Evolutionary conservation across 1,140 invertebrate genomes (phyloP), one percentile per base, ranked within the genome.

Genomic region (Drosophila pandora): DNA sequence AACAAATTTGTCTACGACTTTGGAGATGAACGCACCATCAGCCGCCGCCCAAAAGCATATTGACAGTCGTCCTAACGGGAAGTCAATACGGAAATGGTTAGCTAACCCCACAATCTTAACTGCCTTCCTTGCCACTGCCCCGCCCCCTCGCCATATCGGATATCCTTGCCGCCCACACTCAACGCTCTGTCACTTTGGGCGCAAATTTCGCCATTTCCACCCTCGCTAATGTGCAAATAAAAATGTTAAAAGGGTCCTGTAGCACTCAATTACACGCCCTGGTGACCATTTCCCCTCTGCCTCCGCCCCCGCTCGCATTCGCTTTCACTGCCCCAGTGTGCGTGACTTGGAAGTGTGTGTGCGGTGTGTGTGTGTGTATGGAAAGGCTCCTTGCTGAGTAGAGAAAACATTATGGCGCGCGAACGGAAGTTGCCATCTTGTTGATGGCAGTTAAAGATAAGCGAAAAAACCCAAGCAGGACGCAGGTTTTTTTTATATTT

Each of bases 391-490:
- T 68, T 69, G 68, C 80, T 83, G 63, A 81, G 76, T 71, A 74
- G 68, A 82, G 81, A 82, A 85, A 87, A 82, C 78, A 87, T 87
- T 90, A 90, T 90, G 89, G 81, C 84, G 89, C 89, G 89, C 84
- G 89, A 90, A 90, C 89, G 90, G 90, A 90, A 90, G 90, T 90
- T 90, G 89, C 89, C 89, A 90, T 90, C 89, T 90, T 90, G 89
- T 90, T 90, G 89, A 90, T 90, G 89, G 89, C 89, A 90, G 84
- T 90, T 90, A 90, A 90, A 90, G 89, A 90, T 90, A 90, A 90
- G 74, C 78, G 80, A 80, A 76, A 68, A 77, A 77, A 56, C 43
- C 32, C 49, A 53, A 74, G 52, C 61, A 77, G 56, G 61, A 73
- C 55, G 47, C 64, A 28, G 53, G 39, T 68, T 65, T 62, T 77